Evolutionary conservation across 1,140 invertebrate species (phyloP).

Genomic region (Xylocopa sonorina): DNA sequence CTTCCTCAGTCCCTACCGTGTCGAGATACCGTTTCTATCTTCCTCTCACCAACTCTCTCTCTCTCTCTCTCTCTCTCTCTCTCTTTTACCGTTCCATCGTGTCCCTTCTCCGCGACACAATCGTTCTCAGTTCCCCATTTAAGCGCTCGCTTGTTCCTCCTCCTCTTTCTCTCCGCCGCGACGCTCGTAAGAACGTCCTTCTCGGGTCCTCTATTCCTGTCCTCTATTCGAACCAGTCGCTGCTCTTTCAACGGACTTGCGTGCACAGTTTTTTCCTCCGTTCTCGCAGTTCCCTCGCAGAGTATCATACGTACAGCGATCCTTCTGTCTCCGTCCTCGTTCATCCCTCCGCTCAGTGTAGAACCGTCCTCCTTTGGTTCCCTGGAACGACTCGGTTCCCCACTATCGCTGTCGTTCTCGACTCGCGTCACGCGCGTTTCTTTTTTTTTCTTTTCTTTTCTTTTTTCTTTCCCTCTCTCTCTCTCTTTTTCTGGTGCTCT

Average conservation of each 20-base stretch:
- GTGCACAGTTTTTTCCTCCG: slow-evolving; percentile 16
- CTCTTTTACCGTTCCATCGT: background rate
- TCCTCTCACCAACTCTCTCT: no score
- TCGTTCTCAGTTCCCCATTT: slow-evolving; percentile 5
- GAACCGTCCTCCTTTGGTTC: slow-evolving; percentile 24
- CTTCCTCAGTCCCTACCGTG: background rate
- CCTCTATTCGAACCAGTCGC: background rate
- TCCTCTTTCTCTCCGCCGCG: background rate
- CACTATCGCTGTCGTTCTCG: slow-evolving; percentile 17
- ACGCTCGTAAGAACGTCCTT: background rate
- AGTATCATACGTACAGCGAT: slow-evolving; percentile 20
- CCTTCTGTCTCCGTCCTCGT: slow-evolving; percentile 6
- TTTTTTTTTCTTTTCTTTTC: slow-evolving; percentile 2
- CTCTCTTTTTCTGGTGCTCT: background rate
- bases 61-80: background rate
- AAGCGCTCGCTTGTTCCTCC: background rate
- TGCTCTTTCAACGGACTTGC: slow-evolving; percentile 19
- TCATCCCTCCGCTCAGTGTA: background rate
- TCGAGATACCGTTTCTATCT: background rate
- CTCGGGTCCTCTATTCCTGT: background rate
- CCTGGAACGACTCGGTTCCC: slow-evolving; percentile 18
- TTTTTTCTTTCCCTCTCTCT: slow-evolving; percentile 2
- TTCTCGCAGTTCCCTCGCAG: slow-evolving; percentile 9
- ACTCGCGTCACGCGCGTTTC: slow-evolving; percentile 20
- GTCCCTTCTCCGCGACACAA: background rate